Conservation (phyloP, 2,888 invertebrate species). For the Stegana nigrithorax region DNA sequence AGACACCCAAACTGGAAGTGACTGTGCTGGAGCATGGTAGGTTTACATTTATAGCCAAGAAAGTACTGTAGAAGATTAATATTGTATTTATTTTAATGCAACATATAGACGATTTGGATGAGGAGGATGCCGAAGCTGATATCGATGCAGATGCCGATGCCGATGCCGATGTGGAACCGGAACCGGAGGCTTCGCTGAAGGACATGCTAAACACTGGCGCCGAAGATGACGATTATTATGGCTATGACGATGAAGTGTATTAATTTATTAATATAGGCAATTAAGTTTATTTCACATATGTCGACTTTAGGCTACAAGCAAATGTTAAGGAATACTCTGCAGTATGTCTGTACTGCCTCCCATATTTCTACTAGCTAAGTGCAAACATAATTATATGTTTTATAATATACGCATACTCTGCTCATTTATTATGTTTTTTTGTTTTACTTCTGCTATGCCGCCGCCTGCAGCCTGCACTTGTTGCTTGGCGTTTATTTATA, state of each 20-base stretch:
- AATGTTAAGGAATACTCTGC: no score
- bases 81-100: not conserved
- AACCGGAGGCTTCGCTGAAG: constrained; percentile 71
- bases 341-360: no score
- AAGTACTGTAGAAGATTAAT: not conserved
- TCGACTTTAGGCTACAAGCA: no score
- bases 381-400: no score
- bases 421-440: no score
- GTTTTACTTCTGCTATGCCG: no score
- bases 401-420: no score
- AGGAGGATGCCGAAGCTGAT: constrained; percentile 53
- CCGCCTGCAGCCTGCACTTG: no score
- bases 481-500: not conserved
- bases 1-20: constrained; percentile 33
- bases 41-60: not conserved
- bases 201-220: constrained; percentile 73
- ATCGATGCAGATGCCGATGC: constrained; percentile 65
- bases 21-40: constrained; percentile 55
- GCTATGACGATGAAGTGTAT: constrained; percentile 76
- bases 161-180: constrained; percentile 66
- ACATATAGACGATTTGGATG: constrained; percentile 57
- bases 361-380: no score
- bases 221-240: constrained; percentile 77
- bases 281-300: no score
- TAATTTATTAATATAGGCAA: constrained; percentile 24